phyloP scores from a whole-genome alignment of 35 echinoderm and acorn worm species.

The Holothuria glaberrima region DNA sequence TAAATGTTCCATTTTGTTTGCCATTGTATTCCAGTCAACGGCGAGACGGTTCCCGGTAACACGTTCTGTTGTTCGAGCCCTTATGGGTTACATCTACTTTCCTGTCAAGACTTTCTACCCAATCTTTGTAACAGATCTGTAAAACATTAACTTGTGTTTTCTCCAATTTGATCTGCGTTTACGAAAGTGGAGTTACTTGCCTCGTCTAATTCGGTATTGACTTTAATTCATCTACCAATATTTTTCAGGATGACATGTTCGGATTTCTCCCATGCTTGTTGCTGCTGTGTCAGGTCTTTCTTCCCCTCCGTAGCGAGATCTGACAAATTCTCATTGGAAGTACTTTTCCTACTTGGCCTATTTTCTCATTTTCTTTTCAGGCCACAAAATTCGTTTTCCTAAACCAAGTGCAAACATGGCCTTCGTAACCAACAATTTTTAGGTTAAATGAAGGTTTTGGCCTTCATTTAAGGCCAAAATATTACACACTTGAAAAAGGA shows the following conservation, averaged over 20 bases:
- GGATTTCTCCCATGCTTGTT: not conserved
- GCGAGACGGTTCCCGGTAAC: constrained; percentile 14
- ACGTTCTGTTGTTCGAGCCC: not conserved
- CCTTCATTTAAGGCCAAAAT: no score
- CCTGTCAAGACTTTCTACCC: constrained; percentile 39
- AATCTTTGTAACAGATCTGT: constrained; percentile 20
- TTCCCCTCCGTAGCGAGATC: not conserved
- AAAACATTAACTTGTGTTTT: constrained; percentile 21
- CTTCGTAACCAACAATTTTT: no score
- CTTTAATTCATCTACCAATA: constrained; percentile 18
- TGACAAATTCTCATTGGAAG: not conserved
- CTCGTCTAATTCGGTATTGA: constrained; percentile 46
- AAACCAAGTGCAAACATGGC: no score
- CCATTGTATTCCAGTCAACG: constrained; percentile 20
- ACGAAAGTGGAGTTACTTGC: constrained; percentile 37
- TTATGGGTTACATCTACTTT: constrained; percentile 22
- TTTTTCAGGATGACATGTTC: not conserved
- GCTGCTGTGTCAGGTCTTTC: not conserved
- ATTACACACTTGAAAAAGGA: no score
- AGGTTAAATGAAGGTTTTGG: no score
- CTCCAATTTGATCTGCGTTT: constrained; percentile 5
- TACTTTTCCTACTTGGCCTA: not conserved
- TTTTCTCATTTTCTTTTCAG: not conserved
- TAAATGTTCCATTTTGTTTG: not conserved
- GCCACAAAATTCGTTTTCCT: no score